phyloP scores from a whole-genome alignment of 2,113 vertebrate genomes.

The Sorex fumeus region DNA sequence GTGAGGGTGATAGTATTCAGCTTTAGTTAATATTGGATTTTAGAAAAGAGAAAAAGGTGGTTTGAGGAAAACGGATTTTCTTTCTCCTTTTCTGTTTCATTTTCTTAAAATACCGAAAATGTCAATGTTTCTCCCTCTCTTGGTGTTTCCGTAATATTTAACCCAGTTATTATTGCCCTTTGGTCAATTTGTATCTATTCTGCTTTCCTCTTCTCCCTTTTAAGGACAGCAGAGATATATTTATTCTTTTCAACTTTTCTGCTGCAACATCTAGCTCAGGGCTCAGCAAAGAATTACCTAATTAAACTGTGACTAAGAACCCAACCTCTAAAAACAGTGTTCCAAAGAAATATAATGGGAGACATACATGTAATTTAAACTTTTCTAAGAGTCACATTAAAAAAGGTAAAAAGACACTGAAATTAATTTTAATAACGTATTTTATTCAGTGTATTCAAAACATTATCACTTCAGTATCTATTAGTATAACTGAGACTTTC shows the following conservation, averaged over 20 bases:
- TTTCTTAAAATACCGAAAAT: not conserved
- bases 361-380: not conserved
- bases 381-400: conserved; percentile 7
- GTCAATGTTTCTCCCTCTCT: not conserved
- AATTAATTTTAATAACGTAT: conserved; percentile 28
- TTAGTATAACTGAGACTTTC: not conserved
- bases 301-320: not conserved
- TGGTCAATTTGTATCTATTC: not conserved
- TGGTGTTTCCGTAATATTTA: not conserved
- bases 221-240: not conserved
- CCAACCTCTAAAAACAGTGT: not conserved
- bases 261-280: not conserved
- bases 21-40: too few relatives aligned
- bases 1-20: not conserved
- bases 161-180: not conserved
- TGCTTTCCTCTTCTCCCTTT: not conserved
- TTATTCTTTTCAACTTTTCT: not conserved
- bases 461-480: not conserved
- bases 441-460: not conserved
- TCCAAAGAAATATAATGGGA: conserved; percentile 5
- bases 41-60: not conserved
- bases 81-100: not conserved
- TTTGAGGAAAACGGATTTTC: too few relatives aligned
- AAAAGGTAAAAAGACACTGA: not conserved
- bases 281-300: not conserved